Conservation (phyloP, 2,888 invertebrate genomes). For the Drosophila prolongata region DNA sequence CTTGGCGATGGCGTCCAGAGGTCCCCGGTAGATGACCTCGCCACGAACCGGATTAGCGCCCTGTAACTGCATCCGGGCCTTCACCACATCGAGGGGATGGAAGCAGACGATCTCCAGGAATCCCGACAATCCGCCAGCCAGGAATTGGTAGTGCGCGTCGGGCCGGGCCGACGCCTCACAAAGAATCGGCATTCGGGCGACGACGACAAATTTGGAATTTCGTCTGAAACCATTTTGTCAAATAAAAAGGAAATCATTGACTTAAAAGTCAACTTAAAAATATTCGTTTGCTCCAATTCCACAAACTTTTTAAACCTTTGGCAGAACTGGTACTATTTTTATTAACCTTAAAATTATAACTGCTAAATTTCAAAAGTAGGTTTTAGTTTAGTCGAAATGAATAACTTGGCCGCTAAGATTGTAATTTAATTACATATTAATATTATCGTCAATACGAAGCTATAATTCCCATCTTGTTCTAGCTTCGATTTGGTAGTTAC, state of each 20-base stretch:
- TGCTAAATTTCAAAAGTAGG: too few relatives aligned
- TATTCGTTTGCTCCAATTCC: too few relatives aligned
- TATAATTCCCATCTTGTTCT: too few relatives aligned
- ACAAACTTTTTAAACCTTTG: too few relatives aligned
- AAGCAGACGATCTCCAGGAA: slow-evolving; percentile 35
- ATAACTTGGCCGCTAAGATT: too few relatives aligned
- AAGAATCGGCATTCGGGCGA: slow-evolving; percentile 1
- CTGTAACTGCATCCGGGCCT: slow-evolving; percentile 60
- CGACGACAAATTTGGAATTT: slow-evolving; percentile 20
- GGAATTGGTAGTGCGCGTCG: slow-evolving; percentile 3
- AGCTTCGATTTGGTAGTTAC: too few relatives aligned
- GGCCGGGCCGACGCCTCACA: not conserved
- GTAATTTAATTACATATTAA: too few relatives aligned
- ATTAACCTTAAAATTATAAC: too few relatives aligned
- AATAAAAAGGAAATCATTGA: not conserved
- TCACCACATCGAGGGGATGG: slow-evolving; percentile 59
- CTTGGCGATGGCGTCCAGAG: slow-evolving; percentile 38
- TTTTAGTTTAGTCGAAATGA: too few relatives aligned
- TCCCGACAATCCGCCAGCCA: slow-evolving; percentile 42
- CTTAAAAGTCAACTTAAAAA: not conserved
- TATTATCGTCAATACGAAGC: too few relatives aligned
- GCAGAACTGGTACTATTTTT: too few relatives aligned
- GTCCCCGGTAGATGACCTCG: slow-evolving; percentile 23
- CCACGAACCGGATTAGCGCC: accelerated
- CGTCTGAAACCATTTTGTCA: slow-evolving; percentile 19